A percentile compares a stretch with the other conserved stretches of the same genome.
Conservation (phyloP, 1,140 invertebrate species). For the Pemphigus obesinymphae region DNA sequence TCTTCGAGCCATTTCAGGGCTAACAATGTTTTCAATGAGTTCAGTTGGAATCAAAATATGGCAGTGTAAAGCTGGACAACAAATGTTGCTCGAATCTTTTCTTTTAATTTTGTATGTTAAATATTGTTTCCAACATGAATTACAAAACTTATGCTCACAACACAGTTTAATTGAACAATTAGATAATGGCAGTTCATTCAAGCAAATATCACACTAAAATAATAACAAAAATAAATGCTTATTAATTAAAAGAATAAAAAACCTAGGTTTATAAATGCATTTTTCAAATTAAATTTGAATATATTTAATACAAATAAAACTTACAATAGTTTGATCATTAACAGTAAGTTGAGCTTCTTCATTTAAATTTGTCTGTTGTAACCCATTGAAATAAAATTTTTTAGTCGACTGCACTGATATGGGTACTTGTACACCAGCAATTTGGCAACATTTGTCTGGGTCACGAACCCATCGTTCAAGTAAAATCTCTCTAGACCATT, state of each 20-base stretch:
- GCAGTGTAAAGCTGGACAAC: conserved; percentile 65
- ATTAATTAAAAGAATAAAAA: not conserved
- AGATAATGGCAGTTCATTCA: conserved; percentile 50
- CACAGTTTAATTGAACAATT: conserved; percentile 53
- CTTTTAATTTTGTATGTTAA: conserved; percentile 64
- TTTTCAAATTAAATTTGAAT: not conserved
- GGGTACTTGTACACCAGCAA: conserved; percentile 63
- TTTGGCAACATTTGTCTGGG: conserved; percentile 62
- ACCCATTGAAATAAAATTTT: conserved; percentile 19
- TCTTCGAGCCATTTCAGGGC: conserved; percentile 61
- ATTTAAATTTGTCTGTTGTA: conserved; percentile 25
- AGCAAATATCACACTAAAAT: conserved; percentile 65
- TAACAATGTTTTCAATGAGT: conserved; percentile 64
- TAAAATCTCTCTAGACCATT: conserved; percentile 67
- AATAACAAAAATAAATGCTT: not conserved
- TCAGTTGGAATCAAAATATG: conserved; percentile 64
- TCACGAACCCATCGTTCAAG: conserved; percentile 69
- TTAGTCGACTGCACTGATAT: conserved; percentile 49
- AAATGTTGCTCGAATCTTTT: conserved; percentile 63
- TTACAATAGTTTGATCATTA: conserved; percentile 30
- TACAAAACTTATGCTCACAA: conserved; percentile 64
- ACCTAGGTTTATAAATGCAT: not conserved
- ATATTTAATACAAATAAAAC: not conserved
- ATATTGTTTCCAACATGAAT: conserved; percentile 64
- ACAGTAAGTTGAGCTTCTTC: conserved; percentile 32